Evolutionary conservation across 2,797 vertebrate genomes (phyloP), one percentile per base, ranked within the genome.

Genomic region (Mormyrops attenuatus): DNA sequence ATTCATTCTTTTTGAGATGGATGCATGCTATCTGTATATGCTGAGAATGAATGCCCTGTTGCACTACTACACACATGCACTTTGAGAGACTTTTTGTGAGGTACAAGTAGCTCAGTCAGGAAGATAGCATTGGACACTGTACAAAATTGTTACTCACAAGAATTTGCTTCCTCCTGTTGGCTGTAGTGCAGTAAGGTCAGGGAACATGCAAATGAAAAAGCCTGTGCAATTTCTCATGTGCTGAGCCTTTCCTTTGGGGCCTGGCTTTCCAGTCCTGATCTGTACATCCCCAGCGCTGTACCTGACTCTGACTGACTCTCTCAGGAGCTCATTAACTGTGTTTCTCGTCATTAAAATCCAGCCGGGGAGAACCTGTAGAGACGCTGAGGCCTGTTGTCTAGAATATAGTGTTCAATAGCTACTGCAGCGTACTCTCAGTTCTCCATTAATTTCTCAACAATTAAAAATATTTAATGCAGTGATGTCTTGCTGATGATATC

Each of bases 321-420:
- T 49, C 1, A 91, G 88, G 91, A 91, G 57, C 89, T 90, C 53
- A 88, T 91, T 92, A 91, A 47, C 63, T 87, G 89, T 49, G 87
- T 90, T 44, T 89, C 52, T 89, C 69, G 77, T 77, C 77, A 85
- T 89, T 90, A 89, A 89, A 90, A 90, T 87, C 2, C 69, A 60
- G 89, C 89, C 15, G 52, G 90, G 90, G 60, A 57, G 53, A 52
- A 50, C 41, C 34, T 9, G 80, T 8, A 80, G 38, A 80, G 8
- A 9, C 15, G 20, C 15, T 41, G 17, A 20, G 30, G 5, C 69
- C 69, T 77, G 69, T 77, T 77, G 69, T 77, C 34, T 6, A 38
- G 34, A 77, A 77, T 73, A 17, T 77, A 77, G 34, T 41, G 69
- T 77, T 77, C 38, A 77, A 17, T 77, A 38, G 34, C 17, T 38